Percentiles rank a stretch among this genome's conserved stretches.
phyloP scores from a whole-genome alignment of 2,797 vertebrate genomes.

The Nothura maculosa region DNA sequence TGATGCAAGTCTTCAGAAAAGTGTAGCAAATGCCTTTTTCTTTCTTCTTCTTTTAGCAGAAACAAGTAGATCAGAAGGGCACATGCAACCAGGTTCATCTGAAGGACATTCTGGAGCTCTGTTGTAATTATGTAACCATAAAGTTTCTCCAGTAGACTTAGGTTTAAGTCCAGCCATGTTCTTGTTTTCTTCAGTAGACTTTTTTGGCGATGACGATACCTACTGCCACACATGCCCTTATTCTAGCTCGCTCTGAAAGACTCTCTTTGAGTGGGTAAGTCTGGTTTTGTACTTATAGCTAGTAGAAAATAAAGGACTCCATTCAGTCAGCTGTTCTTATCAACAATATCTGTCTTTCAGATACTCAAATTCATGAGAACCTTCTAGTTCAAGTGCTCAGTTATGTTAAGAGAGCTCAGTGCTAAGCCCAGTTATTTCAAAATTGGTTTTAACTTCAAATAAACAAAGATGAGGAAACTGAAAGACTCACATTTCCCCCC shows the following conservation, averaged over 20 bases:
- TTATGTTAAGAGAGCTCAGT: neutral
- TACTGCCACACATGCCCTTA: neutral
- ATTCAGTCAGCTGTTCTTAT: constrained; percentile 21
- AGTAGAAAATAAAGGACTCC: neutral
- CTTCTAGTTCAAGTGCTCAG: neutral
- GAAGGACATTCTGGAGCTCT: neutral
- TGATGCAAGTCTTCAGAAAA: neutral
- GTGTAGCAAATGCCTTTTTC: neutral
- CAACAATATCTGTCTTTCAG: constrained; percentile 59
- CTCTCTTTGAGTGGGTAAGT: neutral
- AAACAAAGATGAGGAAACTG: neutral
- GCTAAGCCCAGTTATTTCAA: constrained; percentile 4
- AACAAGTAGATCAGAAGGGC: neutral
- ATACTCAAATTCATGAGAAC: neutral
- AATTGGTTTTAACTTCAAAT: constrained; percentile 9
- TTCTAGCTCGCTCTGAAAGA: constrained; percentile 17
- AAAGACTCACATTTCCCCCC: neutral
- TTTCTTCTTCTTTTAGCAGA: neutral
- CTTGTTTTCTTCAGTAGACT: neutral
- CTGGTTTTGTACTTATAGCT: constrained; percentile 13
- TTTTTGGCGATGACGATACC: neutral
- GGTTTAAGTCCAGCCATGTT: neutral
- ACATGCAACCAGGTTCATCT: neutral
- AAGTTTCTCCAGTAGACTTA: neutral
- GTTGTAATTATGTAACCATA: neutral